Base-by-base conservation (phyloP, 2,888 invertebrate species). In the Ophion obscuratus region DNA sequence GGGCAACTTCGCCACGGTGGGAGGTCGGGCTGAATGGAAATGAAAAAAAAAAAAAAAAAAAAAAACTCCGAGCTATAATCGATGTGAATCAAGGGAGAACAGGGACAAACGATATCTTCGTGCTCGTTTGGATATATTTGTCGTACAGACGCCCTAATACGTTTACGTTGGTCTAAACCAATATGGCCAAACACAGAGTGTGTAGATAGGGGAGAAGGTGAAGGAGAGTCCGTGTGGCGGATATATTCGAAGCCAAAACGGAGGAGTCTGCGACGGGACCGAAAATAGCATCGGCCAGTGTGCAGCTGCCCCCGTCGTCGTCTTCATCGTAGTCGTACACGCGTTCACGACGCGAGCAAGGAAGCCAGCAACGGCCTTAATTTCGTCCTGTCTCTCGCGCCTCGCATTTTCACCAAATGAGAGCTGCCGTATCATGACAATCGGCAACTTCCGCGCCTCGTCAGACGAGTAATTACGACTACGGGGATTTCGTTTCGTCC, bases 211-310 rank as follows among this genome's bases (percentile, higher is more conserved):
- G 27, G 40, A 9, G 40, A 9, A 40, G 7, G 40, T 7, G 40
- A 9, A 7, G 7, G 6, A 40, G 20, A 73, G 57, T 6, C 61
- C 78, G 2, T 66, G 57, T 66, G 61, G 83, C 71, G 76, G 79
- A 83, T 83, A 80, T 80, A 76, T 80, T 83, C 76, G 71, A 79
- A 57, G 66, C 81, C 66, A 80, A 75, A 83, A 85, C 53, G 62
- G 80, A 75, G 67, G 80, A 73, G 80, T 80, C 78, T 66, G 75
- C 82, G 75, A 82, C 79, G 83, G 71, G 61, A 75, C 71, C 86
- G 59, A 86, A 86, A 86, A 86, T 86, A 86, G 86, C 83, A 79
- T 73, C 84, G 77, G 61, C 76, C 81, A 79, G 81, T 73, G 74
- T 80, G 85, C 85, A 85, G 85, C 85, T 85, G 85, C 85, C 83